These are phyloP conservation scores for Neodiprion fabricii DNA, from an alignment of 1,140 invertebrate species.

Conservation along the genomic window DNA sequence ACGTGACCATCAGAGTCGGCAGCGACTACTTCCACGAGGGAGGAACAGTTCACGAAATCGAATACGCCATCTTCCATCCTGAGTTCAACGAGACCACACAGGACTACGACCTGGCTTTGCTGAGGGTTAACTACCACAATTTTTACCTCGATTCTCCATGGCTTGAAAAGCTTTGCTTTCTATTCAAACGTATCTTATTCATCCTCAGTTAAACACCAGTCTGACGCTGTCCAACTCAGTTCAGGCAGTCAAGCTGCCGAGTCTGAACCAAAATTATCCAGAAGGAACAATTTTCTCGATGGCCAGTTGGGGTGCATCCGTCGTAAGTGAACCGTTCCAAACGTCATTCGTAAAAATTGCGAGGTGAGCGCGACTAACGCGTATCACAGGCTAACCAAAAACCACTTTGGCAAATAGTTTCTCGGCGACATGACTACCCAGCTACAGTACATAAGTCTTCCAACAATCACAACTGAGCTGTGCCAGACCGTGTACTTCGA, in stretches of 20 bases:
- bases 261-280: conserved; percentile 2
- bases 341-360: not conserved
- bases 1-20: conserved; percentile 36
- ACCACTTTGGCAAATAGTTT: conserved; percentile 7
- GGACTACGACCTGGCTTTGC: conserved; percentile 43
- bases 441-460: conserved; percentile 25
- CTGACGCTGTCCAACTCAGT: conserved; percentile 28
- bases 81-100: conserved; percentile 31
- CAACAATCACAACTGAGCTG: conserved; percentile 29
- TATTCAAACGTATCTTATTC: no score
- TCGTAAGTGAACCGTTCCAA: conserved; percentile 21
- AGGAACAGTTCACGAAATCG: conserved; percentile 31
- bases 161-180: no score
- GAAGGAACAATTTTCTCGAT: conserved; percentile 27
- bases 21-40: conserved; percentile 32
- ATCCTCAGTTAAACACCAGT: conserved; percentile 22
- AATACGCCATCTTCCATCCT: conserved; percentile 33
- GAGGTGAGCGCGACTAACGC: not conserved
- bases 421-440: not conserved
- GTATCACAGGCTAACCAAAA: not conserved
- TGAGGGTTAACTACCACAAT: conserved; percentile 34
- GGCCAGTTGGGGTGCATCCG: conserved; percentile 36
- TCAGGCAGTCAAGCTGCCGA: conserved; percentile 33
- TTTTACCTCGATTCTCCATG: not conserved
- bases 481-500: conserved; percentile 27